These are phyloP conservation scores for Drosophila atripex DNA, from an alignment of 2,888 invertebrate genomes.

Conservation along the genomic window DNA sequence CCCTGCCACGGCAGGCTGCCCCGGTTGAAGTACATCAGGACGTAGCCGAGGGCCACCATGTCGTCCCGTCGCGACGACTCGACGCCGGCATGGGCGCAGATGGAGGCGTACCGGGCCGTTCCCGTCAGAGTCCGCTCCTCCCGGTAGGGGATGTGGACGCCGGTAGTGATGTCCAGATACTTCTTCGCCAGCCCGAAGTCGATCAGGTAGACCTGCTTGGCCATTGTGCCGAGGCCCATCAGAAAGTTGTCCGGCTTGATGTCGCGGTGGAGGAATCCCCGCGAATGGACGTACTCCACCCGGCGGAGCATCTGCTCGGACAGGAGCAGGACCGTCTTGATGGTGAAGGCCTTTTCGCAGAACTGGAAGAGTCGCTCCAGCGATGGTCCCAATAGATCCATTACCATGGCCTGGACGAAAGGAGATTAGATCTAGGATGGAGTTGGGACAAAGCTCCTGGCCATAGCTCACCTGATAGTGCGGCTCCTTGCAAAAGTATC, in stretches of 20 bases:
- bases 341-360: slow-evolving; percentile 97
- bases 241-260: slow-evolving; percentile 98
- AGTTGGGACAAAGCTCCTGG: no score
- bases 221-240: slow-evolving; percentile 97
- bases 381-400: slow-evolving; percentile 98
- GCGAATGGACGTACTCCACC: slow-evolving; percentile 98
- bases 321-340: slow-evolving; percentile 98
- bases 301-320: slow-evolving; percentile 98
- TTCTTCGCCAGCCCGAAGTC: slow-evolving; percentile 99
- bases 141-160: slow-evolving; percentile 97
- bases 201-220: slow-evolving; percentile 98
- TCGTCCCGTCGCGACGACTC: slow-evolving; percentile 98
- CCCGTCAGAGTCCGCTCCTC: slow-evolving; percentile 98
- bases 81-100: slow-evolving; percentile 98
- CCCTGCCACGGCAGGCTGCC: slow-evolving; percentile 99
- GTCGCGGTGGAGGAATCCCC: slow-evolving; percentile 98
- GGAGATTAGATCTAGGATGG: not conserved
- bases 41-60: slow-evolving; percentile 98
- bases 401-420: slow-evolving; percentile 95
- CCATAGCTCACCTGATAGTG: slow-evolving; percentile 86
- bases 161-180: slow-evolving; percentile 95
- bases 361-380: slow-evolving; percentile 98
- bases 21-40: slow-evolving; percentile 99
- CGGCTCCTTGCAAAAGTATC: slow-evolving; percentile 98
- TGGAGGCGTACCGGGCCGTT: slow-evolving; percentile 92